A percentile compares a stretch with the other conserved stretches of the same genome.
phyloP scores from a whole-genome alignment of 2,888 invertebrate species.

The Dastarcus helophoroides region DNA sequence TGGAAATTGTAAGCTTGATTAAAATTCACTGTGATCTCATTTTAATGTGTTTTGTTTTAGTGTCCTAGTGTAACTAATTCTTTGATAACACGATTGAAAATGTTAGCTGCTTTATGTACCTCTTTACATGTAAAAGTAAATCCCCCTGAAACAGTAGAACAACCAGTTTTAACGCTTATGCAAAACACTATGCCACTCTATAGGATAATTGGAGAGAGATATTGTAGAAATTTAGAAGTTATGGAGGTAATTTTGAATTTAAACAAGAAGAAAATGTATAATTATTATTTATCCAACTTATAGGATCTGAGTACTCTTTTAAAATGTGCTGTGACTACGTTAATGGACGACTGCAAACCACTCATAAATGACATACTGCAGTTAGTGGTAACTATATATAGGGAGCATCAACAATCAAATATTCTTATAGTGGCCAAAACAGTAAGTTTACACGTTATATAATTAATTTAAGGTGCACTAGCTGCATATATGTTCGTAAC shows the following conservation, averaged over 20 bases:
- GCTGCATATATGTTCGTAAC: too few species aligned
- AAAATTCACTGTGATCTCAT: slow-evolving; percentile 1
- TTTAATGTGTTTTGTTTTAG: slow-evolving; percentile 27
- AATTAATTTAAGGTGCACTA: too few species aligned
- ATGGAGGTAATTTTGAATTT: slow-evolving; percentile 42
- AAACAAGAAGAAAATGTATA: too few species aligned
- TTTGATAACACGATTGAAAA: slow-evolving; percentile 51
- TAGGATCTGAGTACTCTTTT: slow-evolving; percentile 64
- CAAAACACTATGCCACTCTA: slow-evolving; percentile 53
- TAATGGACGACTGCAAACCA: slow-evolving; percentile 58
- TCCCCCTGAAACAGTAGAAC: slow-evolving; percentile 26
- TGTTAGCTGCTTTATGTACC: slow-evolving; percentile 51
- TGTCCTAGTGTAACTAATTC: slow-evolving; percentile 40
- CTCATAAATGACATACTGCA: slow-evolving; percentile 55
- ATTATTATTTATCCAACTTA: slow-evolving; percentile 17
- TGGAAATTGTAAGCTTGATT: slow-evolving; percentile 37
- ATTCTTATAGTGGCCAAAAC: slow-evolving; percentile 65
- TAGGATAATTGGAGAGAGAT: slow-evolving; percentile 46
- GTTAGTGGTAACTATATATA: slow-evolving; percentile 56
- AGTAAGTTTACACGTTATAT: slow-evolving; percentile 44
- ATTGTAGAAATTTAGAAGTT: slow-evolving; percentile 50
- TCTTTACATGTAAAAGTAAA: slow-evolving; percentile 37
- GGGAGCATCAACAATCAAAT: slow-evolving; percentile 54
- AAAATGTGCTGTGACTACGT: slow-evolving; percentile 59
- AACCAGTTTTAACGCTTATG: slow-evolving; percentile 48